Evolutionary conservation across 2,113 vertebrate species (phyloP).

Genomic region (Gavia stellata): DNA sequence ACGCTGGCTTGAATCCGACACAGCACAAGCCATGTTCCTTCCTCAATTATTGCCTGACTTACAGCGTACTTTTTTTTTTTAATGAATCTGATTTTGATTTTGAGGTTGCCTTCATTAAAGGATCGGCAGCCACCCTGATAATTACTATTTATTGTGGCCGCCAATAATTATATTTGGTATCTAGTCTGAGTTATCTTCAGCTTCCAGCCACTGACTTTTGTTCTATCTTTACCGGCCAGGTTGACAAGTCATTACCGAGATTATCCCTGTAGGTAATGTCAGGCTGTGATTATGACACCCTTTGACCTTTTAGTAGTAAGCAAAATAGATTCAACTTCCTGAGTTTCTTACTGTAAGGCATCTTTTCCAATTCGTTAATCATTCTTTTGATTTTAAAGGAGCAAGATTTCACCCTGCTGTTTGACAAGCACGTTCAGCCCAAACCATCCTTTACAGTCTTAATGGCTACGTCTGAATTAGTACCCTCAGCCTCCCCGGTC

Average conservation of each 20-base stretch:
- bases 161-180: not conserved
- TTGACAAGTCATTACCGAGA: not conserved
- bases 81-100: not conserved
- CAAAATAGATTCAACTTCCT: not conserved
- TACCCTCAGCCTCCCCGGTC: not conserved
- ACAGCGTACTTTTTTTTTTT: not conserved
- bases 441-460: not conserved
- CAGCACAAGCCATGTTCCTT: not conserved
- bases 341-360: not conserved
- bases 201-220: not conserved
- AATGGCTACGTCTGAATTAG: not conserved
- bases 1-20: not conserved
- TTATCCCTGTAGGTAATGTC: not conserved
- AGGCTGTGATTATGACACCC: not conserved
- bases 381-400: not conserved
- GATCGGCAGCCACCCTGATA: not conserved
- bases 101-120: not conserved
- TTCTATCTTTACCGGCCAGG: not conserved
- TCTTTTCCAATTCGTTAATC: not conserved
- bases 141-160: not conserved
- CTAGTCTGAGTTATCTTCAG: not conserved
- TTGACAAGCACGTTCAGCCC: not conserved
- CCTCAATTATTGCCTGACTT: not conserved
- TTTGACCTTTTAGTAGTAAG: not conserved
- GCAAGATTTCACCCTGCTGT: not conserved